These are phyloP conservation scores for Cheilosia pagana DNA, from an alignment of 2,888 invertebrate genomes.

Conservation along the genomic window DNA sequence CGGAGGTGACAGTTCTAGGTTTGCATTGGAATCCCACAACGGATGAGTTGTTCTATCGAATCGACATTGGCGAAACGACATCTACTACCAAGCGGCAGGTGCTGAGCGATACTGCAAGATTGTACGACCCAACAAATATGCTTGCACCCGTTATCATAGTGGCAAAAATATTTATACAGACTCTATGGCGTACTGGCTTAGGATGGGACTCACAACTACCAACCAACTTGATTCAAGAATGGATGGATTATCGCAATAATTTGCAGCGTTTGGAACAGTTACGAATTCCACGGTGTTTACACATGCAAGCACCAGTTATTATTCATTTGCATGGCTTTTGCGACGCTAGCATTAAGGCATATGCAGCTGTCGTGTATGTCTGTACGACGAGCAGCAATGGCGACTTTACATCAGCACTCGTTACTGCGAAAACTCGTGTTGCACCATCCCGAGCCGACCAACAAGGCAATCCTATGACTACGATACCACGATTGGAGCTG, in stretches of 20 bases:
- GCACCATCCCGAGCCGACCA: conserved; percentile 12
- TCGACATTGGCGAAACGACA: conserved; percentile 15
- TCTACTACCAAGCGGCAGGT: conserved; percentile 30
- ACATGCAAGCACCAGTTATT: conserved; percentile 28
- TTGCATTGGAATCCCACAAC: conserved; percentile 33
- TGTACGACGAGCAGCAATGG: conserved; percentile 23
- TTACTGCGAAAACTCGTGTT: conserved; percentile 27
- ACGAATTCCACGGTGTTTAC: not conserved
- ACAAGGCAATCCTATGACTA: conserved; percentile 18
- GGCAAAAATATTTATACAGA: conserved; percentile 38
- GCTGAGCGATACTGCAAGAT: conserved; percentile 15
- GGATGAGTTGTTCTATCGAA: conserved; percentile 28
- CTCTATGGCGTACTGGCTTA: conserved; percentile 31
- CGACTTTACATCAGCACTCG: conserved; percentile 28
- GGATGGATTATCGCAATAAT: conserved; percentile 13
- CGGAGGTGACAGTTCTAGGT: conserved; percentile 11
- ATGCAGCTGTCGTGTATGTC: conserved; percentile 30
- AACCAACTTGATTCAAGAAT: conserved; percentile 15
- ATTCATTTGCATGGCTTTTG: conserved; percentile 38
- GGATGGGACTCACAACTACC: conserved; percentile 23
- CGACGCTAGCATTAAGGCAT: conserved; percentile 32
- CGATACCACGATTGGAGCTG: conserved; percentile 23
- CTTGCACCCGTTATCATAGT: conserved; percentile 34
- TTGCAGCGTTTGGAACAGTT: conserved; percentile 5
- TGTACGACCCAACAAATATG: conserved; percentile 39